phyloP scores from a whole-genome alignment of 2,888 invertebrate genomes.

The Macropis europaea region DNA sequence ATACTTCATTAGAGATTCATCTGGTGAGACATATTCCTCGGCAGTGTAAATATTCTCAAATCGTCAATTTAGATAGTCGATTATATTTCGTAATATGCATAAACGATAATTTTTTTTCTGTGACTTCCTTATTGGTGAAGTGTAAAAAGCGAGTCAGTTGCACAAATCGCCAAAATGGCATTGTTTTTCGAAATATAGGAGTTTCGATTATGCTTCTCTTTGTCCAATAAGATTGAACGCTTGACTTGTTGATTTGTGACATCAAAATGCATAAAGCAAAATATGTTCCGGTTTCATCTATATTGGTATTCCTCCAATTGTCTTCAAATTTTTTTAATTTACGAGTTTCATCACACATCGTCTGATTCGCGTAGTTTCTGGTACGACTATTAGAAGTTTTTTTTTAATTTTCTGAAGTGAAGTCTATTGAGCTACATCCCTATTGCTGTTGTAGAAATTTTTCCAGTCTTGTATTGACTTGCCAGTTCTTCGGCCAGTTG shows the following conservation, averaged over 20 bases:
- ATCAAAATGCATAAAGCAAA: constrained; percentile 57
- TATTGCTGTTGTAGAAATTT: no score
- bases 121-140: constrained; percentile 46
- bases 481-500: no score
- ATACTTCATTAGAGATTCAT: constrained; percentile 61
- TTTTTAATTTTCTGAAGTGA: no score
- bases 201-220: constrained; percentile 48
- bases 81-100: constrained; percentile 58
- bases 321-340: constrained; percentile 33
- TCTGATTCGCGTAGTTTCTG: constrained; percentile 29
- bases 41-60: constrained; percentile 57
- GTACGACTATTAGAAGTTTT: no score
- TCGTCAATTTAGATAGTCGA: constrained; percentile 61
- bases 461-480: no score
- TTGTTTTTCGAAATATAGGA: constrained; percentile 34
- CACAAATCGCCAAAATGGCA: constrained; percentile 37
- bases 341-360: constrained; percentile 17
- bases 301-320: constrained; percentile 38
- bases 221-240: constrained; percentile 25
- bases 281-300: constrained; percentile 52
- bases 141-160: constrained; percentile 44
- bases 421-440: no score
- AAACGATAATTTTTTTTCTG: constrained; percentile 50
- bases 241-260: constrained; percentile 48
- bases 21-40: constrained; percentile 28